Evolutionary conservation across 2,797 vertebrate genomes (phyloP).

Genomic region (Zonotrichia albicollis): DNA sequence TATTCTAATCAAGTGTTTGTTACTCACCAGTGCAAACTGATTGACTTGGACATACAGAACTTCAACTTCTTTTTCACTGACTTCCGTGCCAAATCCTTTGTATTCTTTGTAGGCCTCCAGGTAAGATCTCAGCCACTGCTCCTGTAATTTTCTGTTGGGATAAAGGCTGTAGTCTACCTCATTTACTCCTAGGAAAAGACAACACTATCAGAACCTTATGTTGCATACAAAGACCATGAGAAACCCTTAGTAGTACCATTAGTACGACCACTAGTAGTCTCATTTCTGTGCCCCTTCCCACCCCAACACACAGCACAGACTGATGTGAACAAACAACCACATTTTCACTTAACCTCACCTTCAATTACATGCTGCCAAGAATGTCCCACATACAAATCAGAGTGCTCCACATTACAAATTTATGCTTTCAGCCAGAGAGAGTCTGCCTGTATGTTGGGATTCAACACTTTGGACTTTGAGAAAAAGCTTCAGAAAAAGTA

Average conservation of each 20-base stretch:
- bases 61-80: conserved; percentile 90
- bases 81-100: conserved; percentile 84
- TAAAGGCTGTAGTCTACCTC: conserved; percentile 96
- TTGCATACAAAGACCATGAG: neutral
- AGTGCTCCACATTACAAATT: neutral
- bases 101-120: conserved; percentile 93
- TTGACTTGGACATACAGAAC: conserved; percentile 94
- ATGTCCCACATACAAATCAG: neutral
- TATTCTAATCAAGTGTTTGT: neutral
- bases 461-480: neutral
- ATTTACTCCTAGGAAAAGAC: conserved; percentile 84
- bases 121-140: conserved; percentile 90
- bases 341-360: neutral
- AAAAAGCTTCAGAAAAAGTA: neutral
- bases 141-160: conserved; percentile 85
- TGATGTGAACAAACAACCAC: neutral
- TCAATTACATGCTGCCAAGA: neutral
- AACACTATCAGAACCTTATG: neutral
- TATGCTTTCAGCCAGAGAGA: neutral
- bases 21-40: conserved; percentile 91
- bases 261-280: neutral
- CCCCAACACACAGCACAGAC: neutral
- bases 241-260: neutral
- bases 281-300: neutral
- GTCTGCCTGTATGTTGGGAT: neutral